These are phyloP conservation scores for Chloropsis cyanopogon DNA, from an alignment of 2,113 vertebrate species.

Conservation along the genomic window DNA sequence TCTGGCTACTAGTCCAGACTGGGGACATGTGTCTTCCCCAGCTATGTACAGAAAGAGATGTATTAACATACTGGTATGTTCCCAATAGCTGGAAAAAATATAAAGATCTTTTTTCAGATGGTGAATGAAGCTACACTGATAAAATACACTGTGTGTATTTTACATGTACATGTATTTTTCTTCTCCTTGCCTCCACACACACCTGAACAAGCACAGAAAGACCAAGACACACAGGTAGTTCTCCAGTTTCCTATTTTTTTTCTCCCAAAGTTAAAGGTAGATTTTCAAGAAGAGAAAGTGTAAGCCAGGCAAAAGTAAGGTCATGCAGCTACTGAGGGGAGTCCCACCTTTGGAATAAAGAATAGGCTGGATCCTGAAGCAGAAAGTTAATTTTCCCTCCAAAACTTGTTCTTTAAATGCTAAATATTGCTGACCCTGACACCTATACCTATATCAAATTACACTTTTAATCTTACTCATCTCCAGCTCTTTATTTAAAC, in stretches of 20 bases:
- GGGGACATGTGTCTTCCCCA: accelerated
- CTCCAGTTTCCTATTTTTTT: neutral
- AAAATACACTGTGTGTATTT: neutral
- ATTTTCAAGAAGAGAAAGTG: neutral
- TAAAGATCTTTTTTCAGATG: neutral
- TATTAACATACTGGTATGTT: neutral
- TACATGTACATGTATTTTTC: neutral
- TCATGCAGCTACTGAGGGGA: neutral
- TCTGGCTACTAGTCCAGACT: neutral
- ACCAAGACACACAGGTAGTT: neutral
- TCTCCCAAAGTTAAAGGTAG: neutral
- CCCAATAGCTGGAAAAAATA: neutral
- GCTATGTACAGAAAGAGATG: neutral
- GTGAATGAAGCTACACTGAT: neutral
- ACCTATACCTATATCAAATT: neutral
- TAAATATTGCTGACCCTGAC: neutral
- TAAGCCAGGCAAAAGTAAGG: neutral
- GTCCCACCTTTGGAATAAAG: neutral
- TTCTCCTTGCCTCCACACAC: neutral
- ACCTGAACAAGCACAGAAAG: neutral
- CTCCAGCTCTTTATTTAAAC: neutral
- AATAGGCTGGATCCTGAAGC: neutral
- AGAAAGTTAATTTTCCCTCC: neutral
- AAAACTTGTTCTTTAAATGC: neutral
- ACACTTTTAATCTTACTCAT: neutral